These are phyloP conservation scores for Eupleurogrammus muticus DNA, from an alignment of 2,797 vertebrate genomes.

Conservation along the genomic window DNA sequence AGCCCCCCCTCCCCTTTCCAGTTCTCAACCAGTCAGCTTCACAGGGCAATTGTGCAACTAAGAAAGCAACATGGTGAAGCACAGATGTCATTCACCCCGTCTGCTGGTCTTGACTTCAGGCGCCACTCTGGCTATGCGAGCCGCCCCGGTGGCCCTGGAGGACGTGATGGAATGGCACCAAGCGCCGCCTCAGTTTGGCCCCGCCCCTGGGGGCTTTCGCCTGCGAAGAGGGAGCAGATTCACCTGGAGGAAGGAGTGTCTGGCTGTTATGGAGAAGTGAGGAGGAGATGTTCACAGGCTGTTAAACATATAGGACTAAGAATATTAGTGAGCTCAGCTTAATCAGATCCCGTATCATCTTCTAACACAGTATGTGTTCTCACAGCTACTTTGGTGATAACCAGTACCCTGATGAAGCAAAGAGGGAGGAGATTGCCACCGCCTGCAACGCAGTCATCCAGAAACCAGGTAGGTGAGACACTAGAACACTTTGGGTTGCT, in stretches of 20 bases:
- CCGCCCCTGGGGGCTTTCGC: constrained; percentile 91
- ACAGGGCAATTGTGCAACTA: too few species aligned
- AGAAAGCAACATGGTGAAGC: too few species aligned
- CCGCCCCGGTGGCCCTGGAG: constrained; percentile 91
- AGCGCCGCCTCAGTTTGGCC: constrained; percentile 90
- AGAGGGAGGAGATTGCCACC: constrained; percentile 97
- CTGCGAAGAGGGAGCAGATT: constrained; percentile 96
- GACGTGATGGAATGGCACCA: constrained; percentile 96
- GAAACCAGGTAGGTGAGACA: constrained; percentile 89
- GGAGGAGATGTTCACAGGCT: background rate
- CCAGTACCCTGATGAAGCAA: constrained; percentile 97
- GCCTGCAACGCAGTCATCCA: constrained; percentile 98
- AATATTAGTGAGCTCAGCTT: background rate
- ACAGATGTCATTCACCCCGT: too few species aligned
- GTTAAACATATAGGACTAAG: background rate
- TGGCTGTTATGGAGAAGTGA: constrained; percentile 98
- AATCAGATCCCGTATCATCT: background rate
- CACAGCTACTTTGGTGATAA: constrained; percentile 97
- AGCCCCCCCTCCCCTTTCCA: constrained; percentile 34
- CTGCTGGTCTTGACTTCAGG: constrained; percentile 80
- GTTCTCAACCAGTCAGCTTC: too few species aligned
- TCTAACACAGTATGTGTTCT: background rate
- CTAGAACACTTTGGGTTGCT: too few species aligned
- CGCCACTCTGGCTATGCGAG: constrained; percentile 96
- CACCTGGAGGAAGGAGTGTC: constrained; percentile 99